A percentile compares a stretch with the other conserved stretches of the same genome.
Conservation (phyloP, 2,888 invertebrate species). For the Corythucha ciliata region DNA sequence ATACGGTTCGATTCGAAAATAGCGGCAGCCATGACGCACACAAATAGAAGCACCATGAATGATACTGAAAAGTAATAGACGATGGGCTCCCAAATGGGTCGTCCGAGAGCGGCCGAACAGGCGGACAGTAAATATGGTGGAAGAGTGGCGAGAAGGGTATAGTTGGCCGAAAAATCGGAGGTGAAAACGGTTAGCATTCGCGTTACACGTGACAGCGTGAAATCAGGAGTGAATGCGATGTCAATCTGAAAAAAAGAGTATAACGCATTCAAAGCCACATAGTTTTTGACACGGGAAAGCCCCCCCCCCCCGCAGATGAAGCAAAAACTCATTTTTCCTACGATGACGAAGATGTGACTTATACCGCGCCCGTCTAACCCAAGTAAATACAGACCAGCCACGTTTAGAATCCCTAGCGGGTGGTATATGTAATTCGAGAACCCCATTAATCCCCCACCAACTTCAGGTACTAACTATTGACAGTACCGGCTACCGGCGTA, state of each 20-base stretch:
- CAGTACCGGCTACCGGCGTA: no score
- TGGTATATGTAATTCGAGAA: no score
- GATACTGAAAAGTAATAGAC: slow-evolving; percentile 55
- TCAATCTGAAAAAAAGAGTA: slow-evolving; percentile 47
- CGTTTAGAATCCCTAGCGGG: no score
- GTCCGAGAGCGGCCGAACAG: slow-evolving; percentile 58
- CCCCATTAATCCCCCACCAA: neutral
- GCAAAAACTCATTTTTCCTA: no score
- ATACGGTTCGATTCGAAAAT: slow-evolving; percentile 64
- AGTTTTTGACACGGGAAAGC: neutral
- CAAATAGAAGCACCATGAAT: slow-evolving; percentile 51
- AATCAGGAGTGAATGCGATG: slow-evolving; percentile 81
- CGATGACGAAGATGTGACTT: no score
- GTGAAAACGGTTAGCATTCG: slow-evolving; percentile 53
- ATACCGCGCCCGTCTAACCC: no score
- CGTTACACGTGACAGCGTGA: slow-evolving; percentile 65
- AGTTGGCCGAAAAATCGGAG: slow-evolving; percentile 54
- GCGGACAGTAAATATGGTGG: slow-evolving; percentile 54
- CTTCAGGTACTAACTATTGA: no score
- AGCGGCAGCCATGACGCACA: slow-evolving; percentile 57
- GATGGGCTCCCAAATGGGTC: slow-evolving; percentile 67
- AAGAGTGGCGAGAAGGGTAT: slow-evolving; percentile 54
- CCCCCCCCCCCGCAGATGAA: no score
- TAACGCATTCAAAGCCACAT: neutral
- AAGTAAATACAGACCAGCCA: no score